A percentile compares a stretch with the other conserved stretches of the same genome.
phyloP scores from a whole-genome alignment of 2,888 invertebrate species.

The Eremobia ochroleuca region DNA sequence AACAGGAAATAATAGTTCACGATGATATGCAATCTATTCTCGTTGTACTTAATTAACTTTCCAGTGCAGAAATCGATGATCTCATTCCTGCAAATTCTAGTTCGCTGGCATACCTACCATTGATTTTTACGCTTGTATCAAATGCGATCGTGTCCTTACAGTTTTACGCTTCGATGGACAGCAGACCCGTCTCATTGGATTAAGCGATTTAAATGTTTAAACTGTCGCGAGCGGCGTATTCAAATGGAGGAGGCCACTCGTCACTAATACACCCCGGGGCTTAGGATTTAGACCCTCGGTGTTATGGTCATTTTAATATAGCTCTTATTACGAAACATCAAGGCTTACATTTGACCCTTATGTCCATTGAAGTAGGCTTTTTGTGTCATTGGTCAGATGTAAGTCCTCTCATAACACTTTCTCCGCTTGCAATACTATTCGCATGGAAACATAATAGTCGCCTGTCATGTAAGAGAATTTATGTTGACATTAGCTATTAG shows the following conservation, averaged over 20 bases:
- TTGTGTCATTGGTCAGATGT: slow-evolving; percentile 70
- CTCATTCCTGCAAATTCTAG: slow-evolving; percentile 46
- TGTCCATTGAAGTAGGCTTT: slow-evolving; percentile 64
- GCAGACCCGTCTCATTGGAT: slow-evolving; percentile 85
- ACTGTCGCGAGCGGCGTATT: slow-evolving; percentile 78
- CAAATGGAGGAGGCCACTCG: slow-evolving; percentile 81
- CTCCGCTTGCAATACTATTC: slow-evolving; percentile 60
- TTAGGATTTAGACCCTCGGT: slow-evolving; percentile 59
- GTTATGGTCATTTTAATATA: slow-evolving; percentile 58
- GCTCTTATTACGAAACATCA: slow-evolving; percentile 65
- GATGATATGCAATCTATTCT: slow-evolving; percentile 57
- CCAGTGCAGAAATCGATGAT: slow-evolving; percentile 49
- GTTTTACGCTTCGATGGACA: slow-evolving; percentile 79
- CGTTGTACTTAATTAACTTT: slow-evolving; percentile 57
- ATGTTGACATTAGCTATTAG: slow-evolving; percentile 67
- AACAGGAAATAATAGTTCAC: slow-evolving; percentile 50
- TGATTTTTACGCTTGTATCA: slow-evolving; percentile 41
- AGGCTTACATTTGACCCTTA: slow-evolving; percentile 63
- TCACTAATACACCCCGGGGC: slow-evolving; percentile 76
- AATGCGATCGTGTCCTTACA: slow-evolving; percentile 70
- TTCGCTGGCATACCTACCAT: slow-evolving; percentile 11
- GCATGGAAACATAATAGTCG: slow-evolving; percentile 62
- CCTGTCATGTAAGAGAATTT: slow-evolving; percentile 58
- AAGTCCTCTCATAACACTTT: slow-evolving; percentile 72
- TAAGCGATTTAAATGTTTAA: slow-evolving; percentile 87